Evolutionary conservation across 2,888 invertebrate genomes (phyloP), one percentile per base, ranked within the genome.

Genomic region (Ennomos fuscantarius): DNA sequence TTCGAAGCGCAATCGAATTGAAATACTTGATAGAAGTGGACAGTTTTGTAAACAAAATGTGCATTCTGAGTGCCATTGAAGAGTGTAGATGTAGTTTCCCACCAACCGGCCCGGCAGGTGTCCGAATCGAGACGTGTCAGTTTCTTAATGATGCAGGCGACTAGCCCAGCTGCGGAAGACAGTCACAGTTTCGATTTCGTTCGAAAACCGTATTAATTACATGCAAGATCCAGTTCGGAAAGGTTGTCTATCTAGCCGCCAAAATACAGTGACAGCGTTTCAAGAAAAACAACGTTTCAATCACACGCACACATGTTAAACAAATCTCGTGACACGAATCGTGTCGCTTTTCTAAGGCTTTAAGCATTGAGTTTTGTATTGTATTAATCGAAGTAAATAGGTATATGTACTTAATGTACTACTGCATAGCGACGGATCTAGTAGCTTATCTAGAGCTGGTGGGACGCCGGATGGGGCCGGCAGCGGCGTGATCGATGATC

Each of bases 21-120:
- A 80, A 82, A 82, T 79, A 79, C 80, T 79, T 77, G 72, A 78
- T 81, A 84, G 79, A 81, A 90, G 90, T 89, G 87, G 89, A 87
- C 88, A 89, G 91, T 91, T 91, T 90, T 84, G 87, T 89, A 91
- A 91, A 92, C 89, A 92, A 88, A 84, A 82, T 80, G 78, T 79
- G 82, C 82, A 79, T 83, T 77, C 82, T 78, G 80, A 67, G 24
- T 24, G 24, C 81, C 85, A 89, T 89, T 89, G 87, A 87, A 81
- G 61, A 64, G 24, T 24, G 24, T 24, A 24, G 82, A 83, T 81
- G 81, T 77, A 82, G 83, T 88, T 24, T 89, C 88, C 87, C 90
- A 89, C 88, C 87, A 78, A 79, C 83, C 79, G 81, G 80, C 79
- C 73, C 72, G 78, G 78, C 87, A 83, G 86, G 85, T 86, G 87